Conservation (phyloP, 2,113 vertebrate species). For the Apteryx mantelli region DNA sequence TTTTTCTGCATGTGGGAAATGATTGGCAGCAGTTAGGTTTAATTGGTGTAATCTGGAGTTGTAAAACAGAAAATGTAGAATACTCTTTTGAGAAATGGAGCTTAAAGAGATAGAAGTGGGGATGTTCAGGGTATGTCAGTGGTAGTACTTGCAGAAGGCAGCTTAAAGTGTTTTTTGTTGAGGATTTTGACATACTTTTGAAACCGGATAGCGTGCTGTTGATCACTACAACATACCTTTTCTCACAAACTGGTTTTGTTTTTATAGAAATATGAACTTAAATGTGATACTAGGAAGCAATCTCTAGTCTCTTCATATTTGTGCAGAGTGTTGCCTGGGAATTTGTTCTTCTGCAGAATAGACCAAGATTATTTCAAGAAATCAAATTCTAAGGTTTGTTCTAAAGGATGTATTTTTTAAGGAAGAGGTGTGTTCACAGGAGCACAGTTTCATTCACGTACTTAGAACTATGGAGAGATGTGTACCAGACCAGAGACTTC, state of each 20-base stretch:
- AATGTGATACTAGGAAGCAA: neutral
- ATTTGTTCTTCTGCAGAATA: neutral
- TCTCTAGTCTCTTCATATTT: neutral
- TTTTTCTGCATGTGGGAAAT: neutral
- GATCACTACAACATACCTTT: neutral
- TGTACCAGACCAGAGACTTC: neutral
- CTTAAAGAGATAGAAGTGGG: neutral
- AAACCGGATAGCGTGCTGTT: neutral
- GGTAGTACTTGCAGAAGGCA: neutral
- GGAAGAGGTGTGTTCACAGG: neutral
- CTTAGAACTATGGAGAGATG: neutral
- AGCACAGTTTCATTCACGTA: neutral
- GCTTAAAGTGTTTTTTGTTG: neutral
- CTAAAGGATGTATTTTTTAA: neutral
- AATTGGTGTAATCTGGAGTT: neutral
- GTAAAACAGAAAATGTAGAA: neutral
- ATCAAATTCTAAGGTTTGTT: neutral
- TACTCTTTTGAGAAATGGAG: neutral
- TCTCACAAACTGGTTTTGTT: neutral
- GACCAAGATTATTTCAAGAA: neutral
- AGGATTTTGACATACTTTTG: neutral
- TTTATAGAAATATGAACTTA: neutral
- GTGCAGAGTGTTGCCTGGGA: neutral
- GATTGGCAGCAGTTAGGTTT: neutral
- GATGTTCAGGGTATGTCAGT: fast-evolving